Evolutionary conservation across 1,140 invertebrate species (phyloP).

Genomic region (Colletes latitarsis): DNA sequence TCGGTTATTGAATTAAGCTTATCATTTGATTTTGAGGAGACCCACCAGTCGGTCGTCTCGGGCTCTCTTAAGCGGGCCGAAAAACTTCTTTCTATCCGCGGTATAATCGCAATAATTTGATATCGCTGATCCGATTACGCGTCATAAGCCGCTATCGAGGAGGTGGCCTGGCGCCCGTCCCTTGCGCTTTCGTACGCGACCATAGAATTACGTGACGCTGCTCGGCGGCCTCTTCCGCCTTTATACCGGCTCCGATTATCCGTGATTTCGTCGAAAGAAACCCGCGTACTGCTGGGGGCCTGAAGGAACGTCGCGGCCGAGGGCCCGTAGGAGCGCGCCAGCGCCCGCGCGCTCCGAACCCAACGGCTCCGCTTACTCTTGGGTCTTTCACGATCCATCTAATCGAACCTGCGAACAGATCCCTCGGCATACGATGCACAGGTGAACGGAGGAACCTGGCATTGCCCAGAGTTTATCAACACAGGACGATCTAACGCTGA

Average conservation of each 20-base stretch:
- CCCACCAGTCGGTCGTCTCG: slow-evolving; percentile 82
- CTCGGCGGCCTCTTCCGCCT: slow-evolving; percentile 27
- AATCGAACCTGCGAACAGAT: not conserved
- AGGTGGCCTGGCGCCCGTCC: slow-evolving; percentile 45
- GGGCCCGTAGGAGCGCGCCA: slow-evolving; percentile 59
- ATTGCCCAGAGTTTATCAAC: too few relatives aligned
- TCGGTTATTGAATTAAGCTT: slow-evolving; percentile 88
- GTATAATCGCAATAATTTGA: slow-evolving; percentile 84
- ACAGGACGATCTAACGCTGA: too few relatives aligned
- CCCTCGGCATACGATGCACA: not conserved
- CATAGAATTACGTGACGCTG: slow-evolving; percentile 47
- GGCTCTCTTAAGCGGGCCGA: slow-evolving; percentile 79
- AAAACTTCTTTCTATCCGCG: slow-evolving; percentile 78
- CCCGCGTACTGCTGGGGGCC: slow-evolving; percentile 13
- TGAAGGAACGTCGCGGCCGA: slow-evolving; percentile 25
- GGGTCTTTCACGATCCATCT: too few relatives aligned
- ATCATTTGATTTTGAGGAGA: slow-evolving; percentile 88
- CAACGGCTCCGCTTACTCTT: too few relatives aligned
- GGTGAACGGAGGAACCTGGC: not conserved
- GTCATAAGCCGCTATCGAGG: slow-evolving; percentile 72
- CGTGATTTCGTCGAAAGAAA: slow-evolving; percentile 32
- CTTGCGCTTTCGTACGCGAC: slow-evolving; percentile 27
- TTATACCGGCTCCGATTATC: slow-evolving; percentile 29
- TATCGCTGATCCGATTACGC: slow-evolving; percentile 82
- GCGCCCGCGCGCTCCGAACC: not conserved